Evolutionary conservation across 2,888 invertebrate genomes (phyloP).

Genomic region (Zygogramma bicolorata): DNA sequence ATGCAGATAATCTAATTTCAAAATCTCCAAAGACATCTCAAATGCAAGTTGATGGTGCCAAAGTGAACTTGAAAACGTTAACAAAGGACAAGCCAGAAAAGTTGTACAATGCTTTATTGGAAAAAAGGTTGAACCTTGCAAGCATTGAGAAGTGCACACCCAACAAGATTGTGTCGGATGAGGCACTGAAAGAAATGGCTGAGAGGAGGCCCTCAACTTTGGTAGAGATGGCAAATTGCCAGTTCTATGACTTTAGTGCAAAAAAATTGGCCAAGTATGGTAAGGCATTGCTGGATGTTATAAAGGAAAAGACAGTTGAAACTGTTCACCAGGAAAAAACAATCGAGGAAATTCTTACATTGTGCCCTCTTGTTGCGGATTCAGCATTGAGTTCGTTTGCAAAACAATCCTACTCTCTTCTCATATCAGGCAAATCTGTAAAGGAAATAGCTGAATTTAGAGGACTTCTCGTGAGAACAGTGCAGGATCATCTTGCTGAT

Average conservation of each 20-base stretch:
- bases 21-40: not conserved
- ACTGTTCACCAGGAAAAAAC: not conserved
- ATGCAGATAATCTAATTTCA: constrained; percentile 29
- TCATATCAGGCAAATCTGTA: constrained; percentile 60
- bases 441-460: constrained; percentile 61
- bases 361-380: constrained; percentile 50
- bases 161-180: constrained; percentile 74
- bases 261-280: constrained; percentile 73
- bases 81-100: not conserved
- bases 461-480: constrained; percentile 52
- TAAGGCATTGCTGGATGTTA: constrained; percentile 63
- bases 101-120: constrained; percentile 39
- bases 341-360: constrained; percentile 49
- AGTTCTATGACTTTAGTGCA: constrained; percentile 71
- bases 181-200: constrained; percentile 71
- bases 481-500: constrained; percentile 65
- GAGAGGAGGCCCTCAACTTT: constrained; percentile 66
- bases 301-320: constrained; percentile 8
- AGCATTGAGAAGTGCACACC: constrained; percentile 70
- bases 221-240: constrained; percentile 62
- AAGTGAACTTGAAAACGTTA: not conserved
- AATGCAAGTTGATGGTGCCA: not conserved
- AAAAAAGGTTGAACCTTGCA: constrained; percentile 67
- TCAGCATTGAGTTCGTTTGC: constrained; percentile 55
- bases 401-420: constrained; percentile 61